Percentiles rank a stretch among this genome's conserved stretches.
phyloP scores from a whole-genome alignment of 2,797 vertebrate species.

The Halcyon leucocephala region DNA sequence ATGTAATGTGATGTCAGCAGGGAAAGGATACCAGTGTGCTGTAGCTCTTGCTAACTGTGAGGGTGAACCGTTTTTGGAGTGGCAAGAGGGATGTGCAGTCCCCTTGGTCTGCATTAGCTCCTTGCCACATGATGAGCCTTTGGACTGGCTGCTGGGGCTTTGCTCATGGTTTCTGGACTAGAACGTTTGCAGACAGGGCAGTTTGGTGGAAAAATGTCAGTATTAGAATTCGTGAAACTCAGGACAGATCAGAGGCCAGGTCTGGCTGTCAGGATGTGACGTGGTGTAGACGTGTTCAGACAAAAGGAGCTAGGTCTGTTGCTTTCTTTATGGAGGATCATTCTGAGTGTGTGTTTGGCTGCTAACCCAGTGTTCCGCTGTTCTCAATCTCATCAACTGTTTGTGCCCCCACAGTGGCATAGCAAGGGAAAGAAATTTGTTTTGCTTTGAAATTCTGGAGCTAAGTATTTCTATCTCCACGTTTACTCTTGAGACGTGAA shows the following conservation, averaged over 20 bases:
- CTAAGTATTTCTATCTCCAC: not conserved
- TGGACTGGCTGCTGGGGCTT: not conserved
- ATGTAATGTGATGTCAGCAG: not conserved
- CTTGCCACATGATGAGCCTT: not conserved
- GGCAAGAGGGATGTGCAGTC: not conserved
- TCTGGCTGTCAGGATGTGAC: not conserved
- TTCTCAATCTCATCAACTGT: not conserved
- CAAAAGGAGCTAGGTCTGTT: not conserved
- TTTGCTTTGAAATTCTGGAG: not conserved
- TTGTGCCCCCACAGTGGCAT: not conserved
- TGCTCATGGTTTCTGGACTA: fast-evolving
- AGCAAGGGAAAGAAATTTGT: not conserved
- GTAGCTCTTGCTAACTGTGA: not conserved
- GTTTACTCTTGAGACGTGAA: not conserved
- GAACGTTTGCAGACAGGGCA: not conserved
- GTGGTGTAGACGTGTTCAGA: fast-evolving
- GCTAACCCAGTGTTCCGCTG: not conserved
- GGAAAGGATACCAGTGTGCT: not conserved
- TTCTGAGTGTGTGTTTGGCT: not conserved
- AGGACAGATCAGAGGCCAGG: not conserved
- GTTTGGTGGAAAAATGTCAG: not conserved
- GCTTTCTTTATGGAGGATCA: not conserved
- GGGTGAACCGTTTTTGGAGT: fast-evolving
- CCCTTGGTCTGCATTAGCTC: not conserved
- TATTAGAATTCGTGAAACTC: not conserved